A percentile compares a stretch with the other conserved stretches of the same genome.
phyloP scores from a whole-genome alignment of 2,113 vertebrate genomes.

The Agelaius phoeniceus region DNA sequence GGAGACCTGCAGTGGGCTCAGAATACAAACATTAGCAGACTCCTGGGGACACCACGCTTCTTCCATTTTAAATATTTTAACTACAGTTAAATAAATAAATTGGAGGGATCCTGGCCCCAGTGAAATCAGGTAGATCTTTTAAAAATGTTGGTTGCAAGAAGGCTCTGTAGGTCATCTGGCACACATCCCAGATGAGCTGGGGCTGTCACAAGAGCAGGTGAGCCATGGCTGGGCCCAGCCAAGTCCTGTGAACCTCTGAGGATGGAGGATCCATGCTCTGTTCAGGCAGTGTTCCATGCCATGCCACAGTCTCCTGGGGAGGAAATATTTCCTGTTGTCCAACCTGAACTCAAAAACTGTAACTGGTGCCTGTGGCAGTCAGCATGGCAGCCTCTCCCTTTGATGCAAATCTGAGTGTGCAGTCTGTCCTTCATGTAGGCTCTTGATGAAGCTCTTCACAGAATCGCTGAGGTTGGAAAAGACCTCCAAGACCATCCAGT shows the following conservation, averaged over 20 bases:
- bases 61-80: neutral
- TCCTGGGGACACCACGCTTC: neutral
- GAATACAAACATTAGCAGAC: neutral
- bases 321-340: neutral
- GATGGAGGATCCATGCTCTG: neutral
- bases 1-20: neutral
- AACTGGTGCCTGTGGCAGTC: fast-evolving
- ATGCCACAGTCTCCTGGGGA: neutral
- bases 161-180: neutral
- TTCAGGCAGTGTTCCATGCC: neutral
- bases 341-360: neutral
- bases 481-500: fast-evolving
- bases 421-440: neutral
- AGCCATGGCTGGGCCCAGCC: neutral
- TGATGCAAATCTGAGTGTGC: neutral
- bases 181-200: neutral
- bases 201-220: neutral
- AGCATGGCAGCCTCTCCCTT: neutral
- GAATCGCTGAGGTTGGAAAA: neutral
- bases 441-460: neutral
- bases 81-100: neutral
- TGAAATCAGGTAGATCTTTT: neutral
- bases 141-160: neutral
- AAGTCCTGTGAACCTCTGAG: neutral
- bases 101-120: neutral